Evolutionary conservation across 1,140 invertebrate species (phyloP).

Genomic region (Lordiphosa collinella): DNA sequence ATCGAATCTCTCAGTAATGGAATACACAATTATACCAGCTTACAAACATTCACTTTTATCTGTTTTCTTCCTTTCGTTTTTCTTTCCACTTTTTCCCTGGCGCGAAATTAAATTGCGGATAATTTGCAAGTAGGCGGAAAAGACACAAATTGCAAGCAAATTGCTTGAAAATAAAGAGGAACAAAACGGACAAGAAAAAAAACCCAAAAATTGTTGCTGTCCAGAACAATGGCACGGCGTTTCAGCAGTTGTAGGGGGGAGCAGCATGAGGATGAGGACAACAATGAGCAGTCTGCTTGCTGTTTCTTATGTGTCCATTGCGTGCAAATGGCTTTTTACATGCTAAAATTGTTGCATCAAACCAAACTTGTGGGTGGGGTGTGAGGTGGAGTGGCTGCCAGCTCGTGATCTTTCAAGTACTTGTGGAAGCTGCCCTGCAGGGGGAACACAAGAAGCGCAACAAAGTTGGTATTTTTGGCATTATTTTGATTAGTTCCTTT

Average conservation of each 20-base stretch:
- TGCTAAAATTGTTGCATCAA: conserved; percentile 25
- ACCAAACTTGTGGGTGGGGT: not conserved
- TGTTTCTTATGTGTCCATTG: conserved; percentile 29
- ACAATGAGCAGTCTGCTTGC: conserved; percentile 10
- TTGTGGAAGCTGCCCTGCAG: no score
- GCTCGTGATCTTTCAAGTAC: no score
- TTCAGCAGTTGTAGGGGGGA: not conserved
- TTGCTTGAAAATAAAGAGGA: conserved; percentile 45
- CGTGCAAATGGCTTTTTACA: conserved; percentile 56
- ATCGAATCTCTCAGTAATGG: no score
- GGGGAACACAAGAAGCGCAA: no score
- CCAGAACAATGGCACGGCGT: not conserved
- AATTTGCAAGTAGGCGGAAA: conserved; percentile 49
- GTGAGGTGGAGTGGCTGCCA: no score
- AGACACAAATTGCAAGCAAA: conserved; percentile 57
- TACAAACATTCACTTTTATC: not conserved
- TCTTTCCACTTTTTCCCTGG: conserved; percentile 19
- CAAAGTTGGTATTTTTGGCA: no score
- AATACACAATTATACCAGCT: no score
- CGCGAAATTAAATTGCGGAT: conserved; percentile 51
- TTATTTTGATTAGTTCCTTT: no score
- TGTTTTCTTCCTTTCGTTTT: conserved; percentile 17
- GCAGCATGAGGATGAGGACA: not conserved
- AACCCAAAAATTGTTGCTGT: no score
- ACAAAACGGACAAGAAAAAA: conserved; percentile 4